Base-by-base conservation (phyloP, 2,797 vertebrate species). In the Rhincodon typus region DNA sequence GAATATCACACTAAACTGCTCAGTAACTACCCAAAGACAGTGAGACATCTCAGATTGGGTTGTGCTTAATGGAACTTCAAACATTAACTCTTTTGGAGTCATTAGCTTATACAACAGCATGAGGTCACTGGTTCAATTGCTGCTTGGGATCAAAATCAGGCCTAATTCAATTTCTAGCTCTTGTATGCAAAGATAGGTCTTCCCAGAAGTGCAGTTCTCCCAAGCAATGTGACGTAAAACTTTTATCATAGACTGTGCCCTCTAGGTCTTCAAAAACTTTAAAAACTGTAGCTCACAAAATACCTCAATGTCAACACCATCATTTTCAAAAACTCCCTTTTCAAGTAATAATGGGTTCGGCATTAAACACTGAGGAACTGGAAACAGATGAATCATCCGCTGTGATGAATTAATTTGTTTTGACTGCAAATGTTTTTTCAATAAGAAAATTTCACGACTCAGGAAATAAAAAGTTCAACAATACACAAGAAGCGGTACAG, bases 381-480 rank as follows among this genome's bases (percentile, higher is more conserved):
- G 79, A 84, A 84, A 84, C 82, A 84, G 82, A 84, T 84, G 42
- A 84, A 46, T 84, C 82, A 84, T 84, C 42, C 25, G 42, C 46
- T 42, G 82, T 7, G 21, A 46, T 46, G 82, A 84, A 84, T 84
- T 84, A 46, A 46, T 46, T 84, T 7, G 82, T 21, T 84, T 84
- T 84, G 82, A 23, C 42, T 84, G 42, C 42, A 84, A 42, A 21
- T 84, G 38, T 25, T 84, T 84, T 46, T 7, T 21, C 42, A 46
- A 46, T 42, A 84, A 84, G n/a, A 84, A 84, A 23, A 42, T 84
- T 84, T 46, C 82, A 46, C 21, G 46, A 84, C 38, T 25, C 82
- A 84, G 82, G 82, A 84, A 84, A 84, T 84, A 15, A 84, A 84
- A 84, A 84, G 42, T 46, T 84, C 82, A 84, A 46, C 19, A 84